These are phyloP conservation scores for Drosophila serrata DNA, from an alignment of 1,140 invertebrate species.

Conservation along the genomic window DNA sequence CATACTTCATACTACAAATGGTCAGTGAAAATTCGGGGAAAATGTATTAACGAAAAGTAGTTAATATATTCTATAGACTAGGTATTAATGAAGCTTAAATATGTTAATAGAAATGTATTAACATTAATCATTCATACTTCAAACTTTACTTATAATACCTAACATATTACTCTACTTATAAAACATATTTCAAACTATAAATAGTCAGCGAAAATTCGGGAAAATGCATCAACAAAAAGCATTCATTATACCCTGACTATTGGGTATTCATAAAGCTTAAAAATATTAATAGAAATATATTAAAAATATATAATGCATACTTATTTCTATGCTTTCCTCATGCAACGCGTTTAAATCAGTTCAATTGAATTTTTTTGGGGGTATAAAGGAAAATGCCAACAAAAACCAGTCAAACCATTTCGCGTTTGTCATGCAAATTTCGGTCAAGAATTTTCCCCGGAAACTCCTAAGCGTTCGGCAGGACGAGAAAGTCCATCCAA, in stretches of 20 bases:
- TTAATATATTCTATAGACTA: too few relatives aligned
- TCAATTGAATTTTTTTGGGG: background rate
- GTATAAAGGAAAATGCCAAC: background rate
- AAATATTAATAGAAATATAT: background rate
- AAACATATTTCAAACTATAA: too few relatives aligned
- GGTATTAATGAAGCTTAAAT: too few relatives aligned
- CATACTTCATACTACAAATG: too few relatives aligned
- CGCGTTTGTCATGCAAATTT: conserved; percentile 34
- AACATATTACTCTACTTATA: too few relatives aligned
- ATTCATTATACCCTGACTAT: too few relatives aligned
- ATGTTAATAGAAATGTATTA: background rate
- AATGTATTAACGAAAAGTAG: background rate
- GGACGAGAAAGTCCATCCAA: too few relatives aligned
- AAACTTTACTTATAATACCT: too few relatives aligned
- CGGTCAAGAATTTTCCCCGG: conserved; percentile 3
- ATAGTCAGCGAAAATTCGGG: too few relatives aligned
- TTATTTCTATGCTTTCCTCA: too few relatives aligned
- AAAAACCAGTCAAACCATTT: background rate
- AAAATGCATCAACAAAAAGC: background rate
- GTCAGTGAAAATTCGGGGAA: too few relatives aligned
- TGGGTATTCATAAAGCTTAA: too few relatives aligned
- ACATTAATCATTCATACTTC: background rate
- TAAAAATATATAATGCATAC: background rate
- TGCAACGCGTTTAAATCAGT: background rate
- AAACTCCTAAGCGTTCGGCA: conserved; percentile 11